Evolutionary conservation across 2,888 invertebrate genomes (phyloP), one percentile per base, ranked within the genome.

Genomic region (Drosophila pseudotakahashii): DNA sequence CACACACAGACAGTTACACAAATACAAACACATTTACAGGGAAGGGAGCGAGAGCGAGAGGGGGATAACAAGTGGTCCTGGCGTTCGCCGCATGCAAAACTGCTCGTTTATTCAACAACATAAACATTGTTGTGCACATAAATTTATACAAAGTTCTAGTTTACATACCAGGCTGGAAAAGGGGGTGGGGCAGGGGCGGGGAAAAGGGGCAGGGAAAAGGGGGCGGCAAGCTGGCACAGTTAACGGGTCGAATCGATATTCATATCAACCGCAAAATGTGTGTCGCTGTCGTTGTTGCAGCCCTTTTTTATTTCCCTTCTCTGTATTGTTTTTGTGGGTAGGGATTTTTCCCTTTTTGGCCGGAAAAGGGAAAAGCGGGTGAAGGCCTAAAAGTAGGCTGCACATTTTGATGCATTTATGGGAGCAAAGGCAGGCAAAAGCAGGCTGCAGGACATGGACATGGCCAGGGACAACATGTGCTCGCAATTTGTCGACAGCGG

Each of bases 121-220:
- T 82, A 82, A 82, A 82, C 81, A 88, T 88, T 82, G 88, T 82
- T 82, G 81, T 79, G 78, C 88, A 82, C 86, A 82, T 84, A 84
- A 88, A 81, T 88, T 86, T 81, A 86, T 83, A 88, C 87, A 83
- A 82, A 82, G 88, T 82, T 86, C 83, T 88, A 88, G 86, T 86
- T 88, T 86, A 74, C 81, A 75, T 58, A 71, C 73, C 71, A 44
- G 50, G 23, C 23, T 34, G 5, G 26, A 48, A 34, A n/a, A 13
- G 26, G 42, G 26, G 14, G 34, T 3, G 32, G 2, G 39, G 16
- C 6, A 19, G n/a, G n/a, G n/a, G n/a, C n/a, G n/a, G 23, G 26
- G 42, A 11, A n/a, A 16, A 16, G 42, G 36, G 51, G 45, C 6
- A 19, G 23, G 26, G 42, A 11, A n/a, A 16, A 16, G 42, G 36